Conservation (phyloP, 2,888 invertebrate genomes). For the Apamea monoglypha region DNA sequence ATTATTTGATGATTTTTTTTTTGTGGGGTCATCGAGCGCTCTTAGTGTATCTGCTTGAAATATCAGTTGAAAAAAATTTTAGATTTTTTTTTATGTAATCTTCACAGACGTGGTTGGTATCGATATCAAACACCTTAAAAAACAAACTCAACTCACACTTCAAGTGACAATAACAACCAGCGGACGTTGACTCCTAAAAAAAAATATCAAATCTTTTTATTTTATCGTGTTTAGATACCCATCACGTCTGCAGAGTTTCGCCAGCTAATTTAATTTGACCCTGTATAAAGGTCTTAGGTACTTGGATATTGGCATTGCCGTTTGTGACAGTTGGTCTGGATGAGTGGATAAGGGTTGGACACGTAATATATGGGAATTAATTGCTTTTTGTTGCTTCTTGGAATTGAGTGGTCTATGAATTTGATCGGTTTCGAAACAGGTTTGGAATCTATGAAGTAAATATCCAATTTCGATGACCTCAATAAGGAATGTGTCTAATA, state of each 20-base stretch:
- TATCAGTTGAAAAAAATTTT: not conserved
- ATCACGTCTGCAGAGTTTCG: not conserved
- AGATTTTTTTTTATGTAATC: not conserved
- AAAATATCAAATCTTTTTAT: no score
- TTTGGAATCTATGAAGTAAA: not conserved
- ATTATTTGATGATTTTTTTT: not conserved
- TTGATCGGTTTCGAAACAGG: not conserved
- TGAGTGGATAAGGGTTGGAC: constrained; percentile 17
- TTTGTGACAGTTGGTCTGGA: constrained; percentile 34
- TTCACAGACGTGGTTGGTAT: no score
- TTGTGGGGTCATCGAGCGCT: not conserved
- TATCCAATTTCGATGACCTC: not conserved
- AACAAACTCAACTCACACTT: not conserved
- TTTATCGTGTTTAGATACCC: not conserved
- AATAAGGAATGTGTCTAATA: not conserved
- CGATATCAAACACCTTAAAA: no score
- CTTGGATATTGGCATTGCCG: constrained; percentile 28
- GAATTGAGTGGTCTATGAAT: constrained; percentile 12
- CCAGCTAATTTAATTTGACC: not conserved
- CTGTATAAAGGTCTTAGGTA: constrained; percentile 4
- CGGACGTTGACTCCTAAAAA: no score
- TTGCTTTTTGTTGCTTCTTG: constrained; percentile 44
- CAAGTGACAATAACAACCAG: not conserved
- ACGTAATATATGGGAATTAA: constrained; percentile 39
- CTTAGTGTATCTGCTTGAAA: not conserved